Evolutionary conservation across 2,113 vertebrate species (phyloP), one percentile per base, ranked within the genome.

Genomic region (Platysternon megacephalum): DNA sequence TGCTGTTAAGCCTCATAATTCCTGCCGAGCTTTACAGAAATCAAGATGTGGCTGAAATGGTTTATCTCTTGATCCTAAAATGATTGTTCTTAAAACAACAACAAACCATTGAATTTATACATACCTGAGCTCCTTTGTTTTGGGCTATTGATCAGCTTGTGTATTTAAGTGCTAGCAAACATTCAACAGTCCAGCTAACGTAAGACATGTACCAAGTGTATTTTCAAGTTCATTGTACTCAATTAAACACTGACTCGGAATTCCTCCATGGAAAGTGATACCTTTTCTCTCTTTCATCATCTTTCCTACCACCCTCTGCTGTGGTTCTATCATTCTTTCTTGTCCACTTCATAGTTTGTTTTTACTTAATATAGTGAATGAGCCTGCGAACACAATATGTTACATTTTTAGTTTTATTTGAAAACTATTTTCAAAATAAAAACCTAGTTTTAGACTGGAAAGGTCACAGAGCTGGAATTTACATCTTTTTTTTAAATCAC

Each of bases 11-110:
- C 97, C 97, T 98, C 97, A 95, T 98, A 98, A 98, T 98, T 98
- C 98, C 98, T 98, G 97, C 95, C 21, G 83, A 97, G 96, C 98
- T 98, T 98, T 97, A 88, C 96, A 98, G 97, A 97, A 98, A 98
- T 98, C 98, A 98, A 98, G 97, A 98, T 98, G 97, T 96, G 96
- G 95, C 96, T 98, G 97, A 97, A 97, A 97, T 98, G 98, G 98
- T 98, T 98, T 98, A 97, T 97, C 97, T 98, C 97, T 98, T 98
- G 98, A 99, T 98, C 98, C 97, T 94, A 95, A 98, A 98, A 98
- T 98, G 98, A 98, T 98, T 98, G 97, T 98, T 98, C 97, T 97
- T 91, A 93, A 97, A 98, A 96, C 92, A 93, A 26, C 90, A 74
- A 49, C 91, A 94, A 96, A 94, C 88, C 97, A 98, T 98, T 97